Base-by-base conservation (phyloP, 2,888 invertebrate species). In the Eueremaeus valkanovi region DNA sequence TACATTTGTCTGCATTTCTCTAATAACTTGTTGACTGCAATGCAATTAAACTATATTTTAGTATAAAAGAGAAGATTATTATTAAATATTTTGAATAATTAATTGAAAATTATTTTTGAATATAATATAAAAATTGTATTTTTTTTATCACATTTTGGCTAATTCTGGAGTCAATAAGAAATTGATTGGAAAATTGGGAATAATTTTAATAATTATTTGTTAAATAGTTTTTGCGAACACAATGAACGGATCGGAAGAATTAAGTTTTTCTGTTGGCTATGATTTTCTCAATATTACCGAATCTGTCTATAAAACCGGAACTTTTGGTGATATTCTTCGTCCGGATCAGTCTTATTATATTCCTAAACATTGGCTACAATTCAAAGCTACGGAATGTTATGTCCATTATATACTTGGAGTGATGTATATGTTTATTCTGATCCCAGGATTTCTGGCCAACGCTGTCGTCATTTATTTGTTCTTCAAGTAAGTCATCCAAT, bases 301-400 rank as follows among this genome's bases (percentile, higher is more conserved):
- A 45, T 3, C 18, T 45, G 18, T 45, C 18, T 6, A 6, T 21
- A 51, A 11, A 16, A 5, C 21, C 21, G 51, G 51, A 6, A 61
- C 61, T 31, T 61, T 61, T 31, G 61, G 68, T 66, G 72, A 76
- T 55, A 18, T 76, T 13, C 51, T 88, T 81, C 83, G 85, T 5
- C 88, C 87, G 51, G 86, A 87, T 77, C 88, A 87, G 80, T 81
- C 89, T 80, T 81, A 85, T 75, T 82, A 86, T 29, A 80, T 91
- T 77, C 90, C 90, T 83, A 85, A 86, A 0, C 89, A 91, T 82
- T 92, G 92, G 91, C 83, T 91, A 78, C 84, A 86, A 79, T 91
- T 88, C 82, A 85, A 87, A 31, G 90, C 90, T 2, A 89, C 90
- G 0, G 82, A 84, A 49, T 85, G 85, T 70, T 80, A 82, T 31